These are phyloP conservation scores for Nothoprocta perdicaria DNA, from an alignment of 2,113 vertebrate genomes.

Conservation along the genomic window DNA sequence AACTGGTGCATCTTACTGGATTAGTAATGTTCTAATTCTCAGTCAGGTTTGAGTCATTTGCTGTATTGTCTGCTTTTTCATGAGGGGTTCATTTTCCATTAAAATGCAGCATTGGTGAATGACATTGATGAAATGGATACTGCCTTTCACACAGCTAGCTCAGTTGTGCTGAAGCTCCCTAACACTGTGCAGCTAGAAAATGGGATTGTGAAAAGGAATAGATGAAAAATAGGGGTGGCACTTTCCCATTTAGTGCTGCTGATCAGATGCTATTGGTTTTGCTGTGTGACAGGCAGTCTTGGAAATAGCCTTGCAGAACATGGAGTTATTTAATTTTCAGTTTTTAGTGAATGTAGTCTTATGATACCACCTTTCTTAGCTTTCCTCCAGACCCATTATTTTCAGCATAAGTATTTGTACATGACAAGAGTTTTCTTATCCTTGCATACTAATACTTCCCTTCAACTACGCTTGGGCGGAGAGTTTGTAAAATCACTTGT, in stretches of 20 bases:
- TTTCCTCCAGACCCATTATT: slow-evolving; percentile 3
- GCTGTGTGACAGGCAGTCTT: background rate
- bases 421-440: background rate
- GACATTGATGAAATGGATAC: background rate
- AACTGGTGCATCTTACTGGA: background rate
- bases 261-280: background rate
- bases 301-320: background rate
- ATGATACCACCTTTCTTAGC: background rate
- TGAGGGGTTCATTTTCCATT: background rate
- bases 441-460: background rate
- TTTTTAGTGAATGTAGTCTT: background rate
- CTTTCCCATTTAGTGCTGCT: background rate
- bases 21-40: background rate
- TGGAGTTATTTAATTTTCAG: slow-evolving; percentile 15
- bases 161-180: background rate
- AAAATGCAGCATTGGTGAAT: background rate
- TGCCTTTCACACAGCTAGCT: background rate
- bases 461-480: background rate
- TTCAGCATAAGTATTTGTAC: background rate
- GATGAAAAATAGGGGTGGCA: background rate
- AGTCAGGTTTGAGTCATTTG: background rate
- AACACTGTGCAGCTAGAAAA: background rate
- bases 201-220: background rate
- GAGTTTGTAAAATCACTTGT: background rate
- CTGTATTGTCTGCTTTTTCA: background rate